Percentiles rank a stretch among this genome's conserved stretches.
Evolutionary conservation across 2,888 invertebrate species (phyloP).

Genomic region (Cephonodes hylas): DNA sequence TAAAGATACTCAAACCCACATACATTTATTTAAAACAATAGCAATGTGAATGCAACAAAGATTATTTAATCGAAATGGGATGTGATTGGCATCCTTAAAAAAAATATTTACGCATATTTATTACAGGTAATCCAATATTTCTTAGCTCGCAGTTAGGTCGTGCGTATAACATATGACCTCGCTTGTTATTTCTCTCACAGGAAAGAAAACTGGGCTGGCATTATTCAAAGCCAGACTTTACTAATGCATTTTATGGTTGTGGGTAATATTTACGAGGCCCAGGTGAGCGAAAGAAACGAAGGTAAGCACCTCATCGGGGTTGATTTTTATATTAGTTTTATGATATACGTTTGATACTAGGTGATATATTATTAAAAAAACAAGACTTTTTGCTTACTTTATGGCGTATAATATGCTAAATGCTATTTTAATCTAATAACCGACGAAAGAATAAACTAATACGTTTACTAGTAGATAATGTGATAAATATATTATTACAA

Average conservation of each 20-base stretch:
- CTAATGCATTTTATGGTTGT: constrained; percentile 75
- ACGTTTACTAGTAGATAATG: no score
- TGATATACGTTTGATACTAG: not conserved
- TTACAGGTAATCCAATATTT: not conserved
- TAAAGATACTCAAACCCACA: no score
- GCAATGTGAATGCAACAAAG: no score
- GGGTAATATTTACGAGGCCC: constrained; percentile 70
- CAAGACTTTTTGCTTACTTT: not conserved
- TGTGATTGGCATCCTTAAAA: not conserved
- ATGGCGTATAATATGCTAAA: not conserved
- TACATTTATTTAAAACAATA: no score
- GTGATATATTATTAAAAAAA: not conserved
- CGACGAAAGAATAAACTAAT: no score
- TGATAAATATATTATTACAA: no score
- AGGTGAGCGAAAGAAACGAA: constrained; percentile 63
- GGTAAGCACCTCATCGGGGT: constrained; percentile 57
- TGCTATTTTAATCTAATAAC: no score
- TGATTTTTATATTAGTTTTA: constrained; percentile 17
- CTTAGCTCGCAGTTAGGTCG: not conserved
- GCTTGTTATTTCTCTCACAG: constrained; percentile 37
- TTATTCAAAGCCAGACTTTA: constrained; percentile 72
- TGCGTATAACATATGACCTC: constrained; percentile 34
- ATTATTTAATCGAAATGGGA: no score
- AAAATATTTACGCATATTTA: not conserved
- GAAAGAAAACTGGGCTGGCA: constrained; percentile 48